phyloP scores from a whole-genome alignment of 2,797 vertebrate species.

The Cossypha niveicapilla region DNA sequence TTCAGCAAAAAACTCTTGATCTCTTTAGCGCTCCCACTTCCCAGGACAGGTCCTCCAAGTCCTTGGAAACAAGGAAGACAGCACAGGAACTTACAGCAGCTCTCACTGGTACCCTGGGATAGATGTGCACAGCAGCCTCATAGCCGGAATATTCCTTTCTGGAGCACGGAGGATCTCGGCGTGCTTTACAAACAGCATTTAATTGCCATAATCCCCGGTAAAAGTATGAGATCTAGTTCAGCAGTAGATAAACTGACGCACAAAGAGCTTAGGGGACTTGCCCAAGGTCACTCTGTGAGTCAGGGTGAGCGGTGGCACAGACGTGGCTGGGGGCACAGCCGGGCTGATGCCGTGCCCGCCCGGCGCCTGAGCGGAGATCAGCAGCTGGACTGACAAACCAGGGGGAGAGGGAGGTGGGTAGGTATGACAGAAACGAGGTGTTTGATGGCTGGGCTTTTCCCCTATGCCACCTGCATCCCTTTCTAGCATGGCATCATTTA shows the following conservation, averaged over 20 bases:
- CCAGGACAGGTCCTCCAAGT: not conserved
- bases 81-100: not conserved
- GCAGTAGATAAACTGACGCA: constrained; percentile 54
- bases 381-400: not conserved
- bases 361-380: not conserved
- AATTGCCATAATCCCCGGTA: constrained; percentile 55
- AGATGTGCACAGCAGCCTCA: not conserved
- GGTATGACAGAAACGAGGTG: constrained; percentile 33
- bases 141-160: constrained; percentile 1
- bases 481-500: constrained; percentile 52
- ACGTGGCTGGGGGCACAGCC: not conserved
- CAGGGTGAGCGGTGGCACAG: not conserved
- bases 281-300: constrained; percentile 27
- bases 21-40: not conserved
- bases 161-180: not conserved
- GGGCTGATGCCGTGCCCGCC: not conserved
- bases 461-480: constrained; percentile 58
- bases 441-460: constrained; percentile 55
- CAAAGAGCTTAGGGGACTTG: constrained; percentile 38
- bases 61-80: not conserved
- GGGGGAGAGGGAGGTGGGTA: not conserved
- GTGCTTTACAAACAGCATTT: constrained; percentile 9
- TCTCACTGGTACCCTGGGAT: not conserved
- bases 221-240: constrained; percentile 54
- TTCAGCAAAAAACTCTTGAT: not conserved